Percentiles rank a stretch among this genome's conserved stretches.
These are phyloP conservation scores for Drosophila histrio DNA, from an alignment of 2,888 invertebrate genomes.

Conservation along the genomic window DNA sequence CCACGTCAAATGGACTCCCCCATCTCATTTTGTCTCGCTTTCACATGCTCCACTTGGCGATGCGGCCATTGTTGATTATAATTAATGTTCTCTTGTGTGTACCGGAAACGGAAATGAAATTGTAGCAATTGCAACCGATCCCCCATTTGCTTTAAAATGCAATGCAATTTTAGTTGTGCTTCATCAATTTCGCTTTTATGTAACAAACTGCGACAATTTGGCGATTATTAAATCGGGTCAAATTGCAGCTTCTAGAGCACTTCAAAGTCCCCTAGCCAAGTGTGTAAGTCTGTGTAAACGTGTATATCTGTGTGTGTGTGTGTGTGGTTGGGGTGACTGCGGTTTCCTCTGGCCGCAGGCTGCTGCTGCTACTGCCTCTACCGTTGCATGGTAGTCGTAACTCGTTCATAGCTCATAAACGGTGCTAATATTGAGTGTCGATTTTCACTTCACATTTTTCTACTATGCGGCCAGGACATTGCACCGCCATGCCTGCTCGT, in stretches of 20 bases:
- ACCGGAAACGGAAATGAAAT: slow-evolving; percentile 59
- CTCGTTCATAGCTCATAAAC: slow-evolving; percentile 79
- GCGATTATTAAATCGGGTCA: slow-evolving; percentile 58
- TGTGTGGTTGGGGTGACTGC: slow-evolving; percentile 25
- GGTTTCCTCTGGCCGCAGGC: slow-evolving; percentile 40
- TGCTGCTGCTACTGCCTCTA: background rate
- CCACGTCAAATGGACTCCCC: background rate
- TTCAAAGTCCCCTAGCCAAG: background rate
- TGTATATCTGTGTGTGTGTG: slow-evolving; percentile 4
- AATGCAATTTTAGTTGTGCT: slow-evolving; percentile 34
- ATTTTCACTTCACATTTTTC: slow-evolving; percentile 66
- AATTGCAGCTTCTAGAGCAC: slow-evolving; percentile 38
- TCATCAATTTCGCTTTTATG: slow-evolving; percentile 40
- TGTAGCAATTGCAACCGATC: slow-evolving; percentile 17
- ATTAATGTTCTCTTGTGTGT: slow-evolving; percentile 52
- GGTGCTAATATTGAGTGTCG: slow-evolving; percentile 79
- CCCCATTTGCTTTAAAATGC: slow-evolving; percentile 44
- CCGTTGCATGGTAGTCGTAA: slow-evolving; percentile 38
- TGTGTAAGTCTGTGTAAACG: background rate
- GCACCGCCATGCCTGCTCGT: slow-evolving; percentile 48
- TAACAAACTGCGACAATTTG: slow-evolving; percentile 45
- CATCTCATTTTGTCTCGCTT: background rate
- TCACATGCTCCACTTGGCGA: slow-evolving; percentile 9
- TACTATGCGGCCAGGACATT: slow-evolving; percentile 64
- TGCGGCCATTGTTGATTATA: slow-evolving; percentile 59